These are phyloP conservation scores for Arnoldichthys spilopterus DNA, from an alignment of 2,797 vertebrate species.

Conservation along the genomic window DNA sequence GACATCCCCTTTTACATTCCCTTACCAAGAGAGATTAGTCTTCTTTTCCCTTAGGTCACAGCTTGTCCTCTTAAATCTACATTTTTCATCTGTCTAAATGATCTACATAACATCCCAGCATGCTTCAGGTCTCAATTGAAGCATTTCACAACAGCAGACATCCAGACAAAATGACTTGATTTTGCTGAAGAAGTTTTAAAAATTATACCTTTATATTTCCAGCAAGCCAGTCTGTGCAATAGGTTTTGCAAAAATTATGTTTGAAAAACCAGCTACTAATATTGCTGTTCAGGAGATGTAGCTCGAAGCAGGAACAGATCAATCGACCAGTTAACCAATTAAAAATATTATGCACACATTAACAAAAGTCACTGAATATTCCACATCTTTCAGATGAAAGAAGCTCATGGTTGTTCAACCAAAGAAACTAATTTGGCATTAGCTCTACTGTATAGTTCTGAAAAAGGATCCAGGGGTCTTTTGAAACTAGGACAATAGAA, in stretches of 20 bases:
- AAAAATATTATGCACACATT: background rate
- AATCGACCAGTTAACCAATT: background rate
- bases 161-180: background rate
- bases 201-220: background rate
- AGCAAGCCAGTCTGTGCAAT: background rate
- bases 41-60: constrained; percentile 33
- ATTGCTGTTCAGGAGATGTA: background rate
- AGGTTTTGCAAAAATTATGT: background rate
- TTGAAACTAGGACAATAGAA: constrained; percentile 43
- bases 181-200: background rate
- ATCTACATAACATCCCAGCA: constrained; percentile 21
- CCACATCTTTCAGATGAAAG: constrained; percentile 26
- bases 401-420: constrained; percentile 1
- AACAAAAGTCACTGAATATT: background rate
- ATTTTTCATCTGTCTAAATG: background rate
- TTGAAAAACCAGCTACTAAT: background rate
- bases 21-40: constrained; percentile 25
- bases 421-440: constrained; percentile 15
- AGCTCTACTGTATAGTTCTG: constrained; percentile 14
- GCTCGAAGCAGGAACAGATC: background rate
- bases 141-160: background rate
- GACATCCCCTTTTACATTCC: constrained; percentile 29
- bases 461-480: constrained; percentile 40
- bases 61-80: constrained; percentile 29
- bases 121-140: background rate